Conservation (phyloP, 1,140 invertebrate genomes). For the Bombus sylvicola region DNA sequence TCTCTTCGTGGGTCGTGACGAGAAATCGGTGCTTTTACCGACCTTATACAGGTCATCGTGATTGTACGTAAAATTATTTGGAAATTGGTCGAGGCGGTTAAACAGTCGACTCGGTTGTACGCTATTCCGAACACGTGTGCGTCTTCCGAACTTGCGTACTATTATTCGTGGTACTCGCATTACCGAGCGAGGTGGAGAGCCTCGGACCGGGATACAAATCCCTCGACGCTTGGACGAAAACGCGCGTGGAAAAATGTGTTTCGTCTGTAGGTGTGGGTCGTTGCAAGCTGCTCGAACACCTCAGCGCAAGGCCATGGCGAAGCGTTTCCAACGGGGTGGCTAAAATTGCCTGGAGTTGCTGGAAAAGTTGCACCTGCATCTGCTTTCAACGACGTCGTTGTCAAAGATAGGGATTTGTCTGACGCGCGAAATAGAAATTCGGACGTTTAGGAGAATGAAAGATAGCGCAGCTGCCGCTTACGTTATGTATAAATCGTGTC, state of each 20-base stretch:
- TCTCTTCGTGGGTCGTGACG: no score
- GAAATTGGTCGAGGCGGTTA: not conserved
- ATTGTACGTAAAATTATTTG: slow-evolving; percentile 13
- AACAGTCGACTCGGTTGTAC: not conserved
- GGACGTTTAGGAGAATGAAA: not conserved
- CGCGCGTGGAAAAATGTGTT: slow-evolving; percentile 28
- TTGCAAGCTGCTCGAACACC: no score
- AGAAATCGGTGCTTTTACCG: not conserved
- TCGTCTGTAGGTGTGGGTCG: not conserved
- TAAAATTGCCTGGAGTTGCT: slow-evolving; percentile 14
- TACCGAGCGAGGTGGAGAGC: not conserved
- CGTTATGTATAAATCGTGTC: not conserved
- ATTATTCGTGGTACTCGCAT: slow-evolving; percentile 24
- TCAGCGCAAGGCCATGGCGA: no score
- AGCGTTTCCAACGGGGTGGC: not conserved
- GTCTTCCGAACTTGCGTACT: slow-evolving; percentile 24
- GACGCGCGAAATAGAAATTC: slow-evolving; percentile 20
- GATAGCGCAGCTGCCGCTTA: not conserved
- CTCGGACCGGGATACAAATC: not conserved
- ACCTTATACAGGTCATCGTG: not conserved
- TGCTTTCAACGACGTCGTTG: slow-evolving; percentile 20
- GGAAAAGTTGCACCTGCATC: slow-evolving; percentile 13
- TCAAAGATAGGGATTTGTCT: not conserved
- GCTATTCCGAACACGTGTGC: not conserved
- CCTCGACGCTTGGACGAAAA: not conserved